Percentiles rank a stretch among this genome's conserved stretches.
Evolutionary conservation across 2,113 vertebrate genomes (phyloP).

Genomic region (Clarias magur): DNA sequence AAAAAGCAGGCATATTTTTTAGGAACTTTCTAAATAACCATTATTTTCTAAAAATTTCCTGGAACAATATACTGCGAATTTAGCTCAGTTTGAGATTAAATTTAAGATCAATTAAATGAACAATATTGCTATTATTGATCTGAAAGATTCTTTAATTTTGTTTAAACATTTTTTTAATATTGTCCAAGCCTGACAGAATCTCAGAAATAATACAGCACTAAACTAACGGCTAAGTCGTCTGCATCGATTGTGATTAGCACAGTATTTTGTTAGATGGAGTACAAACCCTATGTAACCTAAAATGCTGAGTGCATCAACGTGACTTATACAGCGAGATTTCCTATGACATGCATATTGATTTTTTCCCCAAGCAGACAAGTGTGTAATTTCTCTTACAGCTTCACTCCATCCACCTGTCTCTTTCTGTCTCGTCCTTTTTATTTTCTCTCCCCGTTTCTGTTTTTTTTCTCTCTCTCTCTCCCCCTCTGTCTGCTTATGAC

Average conservation of each 20-base stretch:
- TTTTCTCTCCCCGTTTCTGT: slow-evolving; percentile 4
- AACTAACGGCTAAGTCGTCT: not conserved
- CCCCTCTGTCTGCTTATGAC: slow-evolving; percentile 16
- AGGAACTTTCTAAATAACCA: not conserved
- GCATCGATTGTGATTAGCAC: not conserved
- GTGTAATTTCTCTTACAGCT: slow-evolving; percentile 47
- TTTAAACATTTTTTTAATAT: not conserved
- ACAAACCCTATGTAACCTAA: not conserved
- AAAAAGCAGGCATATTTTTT: not conserved
- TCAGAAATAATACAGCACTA: not conserved
- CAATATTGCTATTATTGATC: not conserved
- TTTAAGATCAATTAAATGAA: not conserved
- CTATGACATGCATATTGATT: not conserved
- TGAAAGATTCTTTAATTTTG: not conserved
- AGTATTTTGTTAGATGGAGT: too few species aligned
- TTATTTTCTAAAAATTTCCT: not conserved
- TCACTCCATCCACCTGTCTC: slow-evolving; percentile 60
- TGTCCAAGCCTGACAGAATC: not conserved
- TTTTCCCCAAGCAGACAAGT: not conserved
- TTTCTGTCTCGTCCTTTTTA: slow-evolving; percentile 50
- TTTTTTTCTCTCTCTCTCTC: slow-evolving; percentile 27
- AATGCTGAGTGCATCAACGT: not conserved
- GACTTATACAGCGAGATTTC: not conserved
- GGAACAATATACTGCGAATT: too few species aligned
- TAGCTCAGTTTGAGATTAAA: too few species aligned